Base-by-base conservation (phyloP, 2,113 vertebrate species). In the Dicerorhinus sumatrensis region DNA sequence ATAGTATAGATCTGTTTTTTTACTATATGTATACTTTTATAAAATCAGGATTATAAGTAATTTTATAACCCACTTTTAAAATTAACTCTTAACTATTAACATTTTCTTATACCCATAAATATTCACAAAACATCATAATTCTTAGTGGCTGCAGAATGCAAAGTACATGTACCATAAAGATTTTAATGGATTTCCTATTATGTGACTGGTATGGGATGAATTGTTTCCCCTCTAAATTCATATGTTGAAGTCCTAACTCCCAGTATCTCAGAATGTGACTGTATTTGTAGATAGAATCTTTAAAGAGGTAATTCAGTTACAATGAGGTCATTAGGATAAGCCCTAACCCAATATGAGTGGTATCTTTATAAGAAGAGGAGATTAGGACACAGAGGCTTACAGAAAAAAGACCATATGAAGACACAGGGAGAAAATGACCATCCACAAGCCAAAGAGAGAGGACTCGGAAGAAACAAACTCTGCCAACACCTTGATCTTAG, bases 21-120 rank as follows among this genome's bases (percentile, higher is more conserved):
- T 48, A 18, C 65, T 56, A 56, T 14, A 58, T 31, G 39, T 31
- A 25, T 90, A 46, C n/a, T n/a, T 79, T 97, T 83, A 58, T 48
- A 67, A 62, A 75, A 54, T 76, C 77, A 33, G 14, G 21, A 73
- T 86, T 82, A 88, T 91, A 90, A 91, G 89, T 82, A 60, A 77
- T 48, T 73, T 63, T 72, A 54, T 63, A 80, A 79, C 11, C 12
- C 16, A 88, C 73, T 81, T 96, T 75, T 4, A 72, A 92, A 94
- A 88, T 91, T 14, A 93, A 88, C 36, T 76, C 13, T 88, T 94
- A 65, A 60, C 5, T 17, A 70, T 81, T 33, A 70, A 67, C 17
- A 88, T 92, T 90, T 77, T 67, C 60, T 94, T 63, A 58, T 29
- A 17, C 2, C 25, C 27, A 29, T 81, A 83, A 70, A 16, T 72